phyloP scores from a whole-genome alignment of 2,113 vertebrate species.

The Pagrus major region DNA sequence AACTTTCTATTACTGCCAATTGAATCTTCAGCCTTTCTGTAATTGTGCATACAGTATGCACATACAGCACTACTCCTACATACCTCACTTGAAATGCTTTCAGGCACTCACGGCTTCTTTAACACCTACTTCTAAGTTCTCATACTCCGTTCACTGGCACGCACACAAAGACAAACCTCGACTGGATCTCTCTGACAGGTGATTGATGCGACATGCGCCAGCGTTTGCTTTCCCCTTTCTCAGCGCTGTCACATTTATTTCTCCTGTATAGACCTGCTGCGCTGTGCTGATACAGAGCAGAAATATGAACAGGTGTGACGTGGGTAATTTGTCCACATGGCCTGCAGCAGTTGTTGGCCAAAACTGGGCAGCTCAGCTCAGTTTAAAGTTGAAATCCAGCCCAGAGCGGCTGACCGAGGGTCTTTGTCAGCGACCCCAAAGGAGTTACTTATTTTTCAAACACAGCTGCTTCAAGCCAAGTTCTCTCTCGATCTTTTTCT shows the following conservation, averaged over 20 bases:
- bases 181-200: conserved; percentile 36
- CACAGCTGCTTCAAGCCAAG: conserved; percentile 37
- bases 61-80: background rate
- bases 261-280: conserved; percentile 58
- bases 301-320: conserved; percentile 67
- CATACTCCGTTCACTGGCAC: background rate
- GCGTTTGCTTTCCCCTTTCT: conserved; percentile 45
- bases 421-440: conserved; percentile 33
- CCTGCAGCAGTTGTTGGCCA: conserved; percentile 35
- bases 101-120: background rate
- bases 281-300: conserved; percentile 69
- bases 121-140: background rate
- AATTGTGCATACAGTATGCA: background rate
- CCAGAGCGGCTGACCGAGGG: conserved; percentile 41
- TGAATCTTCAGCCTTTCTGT: background rate
- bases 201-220: conserved; percentile 57
- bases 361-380: conserved; percentile 50
- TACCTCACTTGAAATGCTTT: background rate
- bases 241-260: conserved; percentile 61
- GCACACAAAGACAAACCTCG: conserved; percentile 10
- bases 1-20: background rate
- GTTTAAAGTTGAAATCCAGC: conserved; percentile 57
- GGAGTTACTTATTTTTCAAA: conserved; percentile 33
- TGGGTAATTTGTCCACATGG: conserved; percentile 70
- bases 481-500: too few species aligned